Base-by-base conservation (phyloP, 2,797 vertebrate genomes). In the Poecilia wingei region DNA sequence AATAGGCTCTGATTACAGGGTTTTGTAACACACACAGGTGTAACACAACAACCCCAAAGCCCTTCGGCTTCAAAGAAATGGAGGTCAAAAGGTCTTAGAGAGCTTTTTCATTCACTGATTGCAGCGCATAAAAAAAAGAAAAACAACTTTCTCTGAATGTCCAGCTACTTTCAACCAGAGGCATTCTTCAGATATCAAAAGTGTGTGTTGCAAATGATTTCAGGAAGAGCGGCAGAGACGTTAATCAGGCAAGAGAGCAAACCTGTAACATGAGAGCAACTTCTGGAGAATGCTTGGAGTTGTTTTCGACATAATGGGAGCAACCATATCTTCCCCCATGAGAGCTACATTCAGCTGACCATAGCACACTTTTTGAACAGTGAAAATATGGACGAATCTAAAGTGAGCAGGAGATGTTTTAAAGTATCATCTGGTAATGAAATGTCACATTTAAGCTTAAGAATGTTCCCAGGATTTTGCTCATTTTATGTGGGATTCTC, bases 1-100 rank as follows among this genome's bases (percentile, higher is more conserved):
- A 95, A 95, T 91, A 90, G 91, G 81, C 82, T 84, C 91, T 95
- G 91, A 95, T 95, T 94, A 91, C 90, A 91, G 85, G 87, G 85
- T 76, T 89, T 86, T 77, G 61, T 87, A 73, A 88, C 87, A 85
- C 91, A 89, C 89, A 91, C 43, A 82, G 88, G 79, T 85, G 83
- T 92, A 86, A 84, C 77, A 75, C 74, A 82, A 47, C n/a, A 76
- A 82, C 79, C 91, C 4, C 77, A 88, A 87, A 91, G 82, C 85
- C 66, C 41, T 59, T 20, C 73, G 77, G 88, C 86, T 82, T 76
- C 76, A 82, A 25, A 76, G 85, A 88, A 88, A 81, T 88, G 72
- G 68, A 91, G 90, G 89, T 93, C 89, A 93, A 93, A 70, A 90
- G 89, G 41, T 78, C 53, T 81, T 46, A 59, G 47, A 61, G 36